phyloP scores from a whole-genome alignment of 1,140 invertebrate species.

The Chelonus insularis region DNA sequence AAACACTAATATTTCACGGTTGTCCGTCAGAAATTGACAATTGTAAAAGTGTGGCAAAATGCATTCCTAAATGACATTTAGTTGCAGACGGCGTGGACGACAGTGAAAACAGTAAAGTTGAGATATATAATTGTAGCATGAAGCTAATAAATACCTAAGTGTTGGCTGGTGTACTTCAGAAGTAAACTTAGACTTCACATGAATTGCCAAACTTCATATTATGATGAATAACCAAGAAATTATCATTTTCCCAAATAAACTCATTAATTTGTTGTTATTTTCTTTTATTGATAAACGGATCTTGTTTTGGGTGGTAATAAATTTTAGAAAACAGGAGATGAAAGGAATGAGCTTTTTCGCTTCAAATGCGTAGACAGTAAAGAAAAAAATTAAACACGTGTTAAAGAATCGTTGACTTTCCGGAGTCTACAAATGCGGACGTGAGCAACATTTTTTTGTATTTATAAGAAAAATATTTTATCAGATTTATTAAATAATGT shows the following conservation, averaged over 20 bases:
- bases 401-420: conserved; percentile 1
- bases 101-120: too few relatives aligned
- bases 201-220: background rate
- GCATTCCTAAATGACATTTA: too few relatives aligned
- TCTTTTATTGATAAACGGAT: conserved; percentile 1
- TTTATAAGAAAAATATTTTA: too few relatives aligned
- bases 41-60: too few relatives aligned
- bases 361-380: background rate
- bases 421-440: conserved; percentile 13
- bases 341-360: background rate
- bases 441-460: background rate
- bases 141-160: background rate
- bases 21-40: too few relatives aligned
- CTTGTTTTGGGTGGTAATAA: background rate
- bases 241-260: too few relatives aligned
- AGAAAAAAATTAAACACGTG: conserved; percentile 11
- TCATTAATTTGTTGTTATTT: too few relatives aligned
- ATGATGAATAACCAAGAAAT: too few relatives aligned
- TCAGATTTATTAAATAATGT: too few relatives aligned
- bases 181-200: background rate
- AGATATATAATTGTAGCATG: background rate
- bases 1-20: too few relatives aligned
- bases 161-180: background rate
- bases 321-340: background rate
- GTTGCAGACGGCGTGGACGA: too few relatives aligned